These are phyloP conservation scores for Origma solitaria DNA, from an alignment of 2,113 vertebrate species.

Conservation along the genomic window DNA sequence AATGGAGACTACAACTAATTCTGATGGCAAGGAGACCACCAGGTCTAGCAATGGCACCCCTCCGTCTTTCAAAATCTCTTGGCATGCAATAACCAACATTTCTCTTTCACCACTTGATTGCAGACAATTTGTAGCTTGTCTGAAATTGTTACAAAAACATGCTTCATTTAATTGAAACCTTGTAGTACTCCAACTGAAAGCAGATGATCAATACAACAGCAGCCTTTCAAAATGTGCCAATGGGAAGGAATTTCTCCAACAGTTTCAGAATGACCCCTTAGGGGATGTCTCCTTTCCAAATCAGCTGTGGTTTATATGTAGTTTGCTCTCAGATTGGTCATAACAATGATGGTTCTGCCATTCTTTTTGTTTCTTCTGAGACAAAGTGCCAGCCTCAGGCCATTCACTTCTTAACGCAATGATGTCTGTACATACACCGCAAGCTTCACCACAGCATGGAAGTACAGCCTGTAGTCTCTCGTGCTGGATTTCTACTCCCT, in stretches of 20 bases:
- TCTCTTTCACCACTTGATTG: not conserved
- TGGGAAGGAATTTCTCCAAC: not conserved
- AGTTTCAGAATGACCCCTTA: not conserved
- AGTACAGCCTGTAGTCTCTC: not conserved
- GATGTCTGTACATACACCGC: not conserved
- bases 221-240: not conserved
- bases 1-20: not conserved
- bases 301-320: not conserved
- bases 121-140: constrained; percentile 11
- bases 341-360: not conserved
- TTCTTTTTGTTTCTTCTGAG: not conserved
- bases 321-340: constrained; percentile 24
- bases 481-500: not conserved
- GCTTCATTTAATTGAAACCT: constrained; percentile 24
- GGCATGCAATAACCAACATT: not conserved
- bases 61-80: not conserved
- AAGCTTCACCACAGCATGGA: not conserved
- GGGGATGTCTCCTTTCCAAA: not conserved
- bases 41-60: not conserved
- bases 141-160: constrained; percentile 16
- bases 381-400: not conserved
- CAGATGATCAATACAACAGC: not conserved
- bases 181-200: constrained; percentile 15
- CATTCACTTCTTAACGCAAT: not conserved
- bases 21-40: not conserved